Percentiles rank a stretch among this genome's conserved stretches.
Conservation (phyloP, 2,888 invertebrate genomes). For the Xylophagus ater region DNA sequence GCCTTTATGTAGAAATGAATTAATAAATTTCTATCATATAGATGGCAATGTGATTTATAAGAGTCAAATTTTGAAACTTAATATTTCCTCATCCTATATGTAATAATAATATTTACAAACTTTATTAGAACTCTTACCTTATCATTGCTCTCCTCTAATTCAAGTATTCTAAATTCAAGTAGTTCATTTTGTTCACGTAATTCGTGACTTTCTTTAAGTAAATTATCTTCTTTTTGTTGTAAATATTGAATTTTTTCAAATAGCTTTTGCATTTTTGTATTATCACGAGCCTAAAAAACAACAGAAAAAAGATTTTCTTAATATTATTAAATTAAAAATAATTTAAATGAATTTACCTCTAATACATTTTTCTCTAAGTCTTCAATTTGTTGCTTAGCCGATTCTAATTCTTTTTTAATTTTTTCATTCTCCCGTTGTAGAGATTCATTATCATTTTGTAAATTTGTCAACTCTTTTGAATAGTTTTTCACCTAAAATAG, state of each 20-base stretch:
- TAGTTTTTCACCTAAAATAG: slow-evolving; percentile 26
- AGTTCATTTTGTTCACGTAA: slow-evolving; percentile 69
- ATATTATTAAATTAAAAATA: slow-evolving; percentile 6
- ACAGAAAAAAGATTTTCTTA: slow-evolving; percentile 6
- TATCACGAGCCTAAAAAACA: slow-evolving; percentile 25
- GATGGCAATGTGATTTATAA: too few species aligned
- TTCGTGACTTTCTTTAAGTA: slow-evolving; percentile 58
- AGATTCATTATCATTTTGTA: slow-evolving; percentile 36
- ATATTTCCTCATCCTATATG: too few species aligned
- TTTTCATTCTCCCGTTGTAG: slow-evolving; percentile 38
- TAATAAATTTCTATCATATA: too few species aligned
- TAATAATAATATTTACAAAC: too few species aligned
- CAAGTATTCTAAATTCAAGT: slow-evolving; percentile 65
- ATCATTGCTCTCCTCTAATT: slow-evolving; percentile 57
- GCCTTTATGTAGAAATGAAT: too few species aligned
- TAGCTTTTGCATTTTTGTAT: slow-evolving; percentile 31
- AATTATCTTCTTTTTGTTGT: slow-evolving; percentile 44
- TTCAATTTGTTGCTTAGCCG: slow-evolving; percentile 41
- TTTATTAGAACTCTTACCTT: too few species aligned
- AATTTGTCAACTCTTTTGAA: slow-evolving; percentile 32
- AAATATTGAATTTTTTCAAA: slow-evolving; percentile 38
- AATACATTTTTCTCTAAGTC: slow-evolving; percentile 41
- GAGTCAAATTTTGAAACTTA: too few species aligned
- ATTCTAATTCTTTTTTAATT: slow-evolving; percentile 39
- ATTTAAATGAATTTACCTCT: slow-evolving; percentile 28